Evolutionary conservation across 2,888 invertebrate genomes (phyloP).

Genomic region (Athripsodes cinereus): DNA sequence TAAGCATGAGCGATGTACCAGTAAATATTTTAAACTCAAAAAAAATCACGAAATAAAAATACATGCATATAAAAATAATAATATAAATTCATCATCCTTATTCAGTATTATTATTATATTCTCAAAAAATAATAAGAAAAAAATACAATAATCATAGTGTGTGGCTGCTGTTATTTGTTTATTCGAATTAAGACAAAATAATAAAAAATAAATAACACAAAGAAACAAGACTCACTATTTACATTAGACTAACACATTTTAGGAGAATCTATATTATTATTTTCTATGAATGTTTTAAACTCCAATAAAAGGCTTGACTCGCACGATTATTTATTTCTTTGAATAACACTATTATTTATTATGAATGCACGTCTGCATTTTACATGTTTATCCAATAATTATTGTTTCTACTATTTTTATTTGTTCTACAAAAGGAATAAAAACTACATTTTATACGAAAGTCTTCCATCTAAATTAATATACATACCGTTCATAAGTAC

Average conservation of each 20-base stretch:
- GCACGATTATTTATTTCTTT: slow-evolving; percentile 10
- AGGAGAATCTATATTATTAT: not conserved
- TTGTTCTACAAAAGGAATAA: not conserved
- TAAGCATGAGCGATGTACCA: too few relatives aligned
- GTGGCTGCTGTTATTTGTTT: too few relatives aligned
- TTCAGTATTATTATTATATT: too few relatives aligned
- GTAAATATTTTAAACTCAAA: too few relatives aligned
- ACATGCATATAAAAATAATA: too few relatives aligned
- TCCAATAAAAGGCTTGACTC: slow-evolving; percentile 16
- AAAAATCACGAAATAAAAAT: too few relatives aligned
- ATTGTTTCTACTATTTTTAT: too few relatives aligned
- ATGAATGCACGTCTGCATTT: slow-evolving; percentile 3
- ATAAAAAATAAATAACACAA: not conserved
- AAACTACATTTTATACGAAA: not conserved
- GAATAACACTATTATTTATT: slow-evolving; percentile 7
- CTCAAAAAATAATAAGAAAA: too few relatives aligned
- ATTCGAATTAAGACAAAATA: not conserved
- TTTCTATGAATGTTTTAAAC: slow-evolving; percentile 4
- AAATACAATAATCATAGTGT: too few relatives aligned
- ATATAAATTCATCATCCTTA: too few relatives aligned
- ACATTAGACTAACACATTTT: not conserved
- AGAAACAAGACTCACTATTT: not conserved
- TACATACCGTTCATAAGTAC: not conserved
- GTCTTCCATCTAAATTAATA: not conserved
- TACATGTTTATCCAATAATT: not conserved